Evolutionary conservation across 53 echinoderm and acorn worm species (phyloP), one percentile per base, ranked within the genome.

Genomic region (Echinarachnius parma): DNA sequence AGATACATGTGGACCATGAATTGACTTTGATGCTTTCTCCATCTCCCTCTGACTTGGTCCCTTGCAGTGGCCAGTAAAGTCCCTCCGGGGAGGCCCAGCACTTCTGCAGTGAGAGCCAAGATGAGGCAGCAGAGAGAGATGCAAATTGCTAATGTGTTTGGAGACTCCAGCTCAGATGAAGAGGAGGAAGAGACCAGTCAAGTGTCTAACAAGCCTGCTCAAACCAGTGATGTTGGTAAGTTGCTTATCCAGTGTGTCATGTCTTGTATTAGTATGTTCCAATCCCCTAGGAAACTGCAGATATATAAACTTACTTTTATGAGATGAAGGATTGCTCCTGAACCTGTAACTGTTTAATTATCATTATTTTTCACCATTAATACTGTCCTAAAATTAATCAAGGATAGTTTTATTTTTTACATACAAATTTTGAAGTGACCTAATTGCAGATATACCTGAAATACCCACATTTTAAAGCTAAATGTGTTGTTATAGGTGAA

Each of bases 121-220:
- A 55, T 72, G 28, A 39, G 74, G 44, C 55, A 72, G 20, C 57
- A 55, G 8, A 25, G 74, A 14, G 55, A 72, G 57, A 37, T 25
- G 28, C 74, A 72, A 42, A 72, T 72, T 0, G 74, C 74, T 28
- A 72, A 75, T 29, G 82, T 82, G 34, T 82, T 82, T 64, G 75
- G 64, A 23, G 75, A 82, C 33, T 82, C 82, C 46, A 82, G 82
- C 34, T 82, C 82, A 15, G 82, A 82, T 21, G 82, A 82, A 20
- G 80, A 80, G 27, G 82, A 75, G 5, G 74, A 72, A 23, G 70
- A 39, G 19, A 19, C 50, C 11, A 14, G 50, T 9, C 13, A 49
- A 49, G 50, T n/a, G n/a, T n/a, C n/a, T n/a, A n/a, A n/a, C n/a
- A 19, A 49, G 50, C 11, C 50, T 29, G 18, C 5, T 8, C 28